Conservation (phyloP, 2,888 invertebrate species). For the Hydraecia micacea region DNA sequence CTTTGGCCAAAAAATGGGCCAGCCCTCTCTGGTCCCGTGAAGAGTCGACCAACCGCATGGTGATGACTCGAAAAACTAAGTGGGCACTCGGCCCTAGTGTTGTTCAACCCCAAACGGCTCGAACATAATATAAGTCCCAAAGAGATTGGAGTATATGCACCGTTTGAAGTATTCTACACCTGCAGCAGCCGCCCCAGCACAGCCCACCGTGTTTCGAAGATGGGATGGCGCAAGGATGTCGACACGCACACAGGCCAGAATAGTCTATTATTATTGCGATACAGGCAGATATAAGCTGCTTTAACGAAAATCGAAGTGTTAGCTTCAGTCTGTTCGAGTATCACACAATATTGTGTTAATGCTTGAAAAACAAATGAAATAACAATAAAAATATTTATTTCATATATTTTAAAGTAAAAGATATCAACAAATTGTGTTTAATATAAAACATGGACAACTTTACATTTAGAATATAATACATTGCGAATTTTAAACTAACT, state of each 20-base stretch:
- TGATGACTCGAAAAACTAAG: background rate
- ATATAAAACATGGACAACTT: slow-evolving; percentile 60
- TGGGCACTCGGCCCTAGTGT: background rate
- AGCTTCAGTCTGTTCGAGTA: background rate
- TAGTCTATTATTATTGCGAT: background rate
- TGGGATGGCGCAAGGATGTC: background rate
- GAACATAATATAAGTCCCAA: background rate
- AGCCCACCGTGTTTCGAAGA: background rate
- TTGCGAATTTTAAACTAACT: slow-evolving; percentile 43
- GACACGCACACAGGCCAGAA: background rate
- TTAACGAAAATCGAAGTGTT: background rate
- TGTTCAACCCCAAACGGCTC: background rate
- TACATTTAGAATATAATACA: slow-evolving; percentile 52
- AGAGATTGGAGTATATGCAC: background rate
- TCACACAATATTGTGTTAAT: background rate
- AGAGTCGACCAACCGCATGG: background rate
- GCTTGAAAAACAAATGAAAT: slow-evolving; percentile 15
- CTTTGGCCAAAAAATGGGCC: background rate
- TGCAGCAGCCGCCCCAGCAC: background rate
- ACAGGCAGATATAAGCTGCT: background rate
- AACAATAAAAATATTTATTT: slow-evolving; percentile 49
- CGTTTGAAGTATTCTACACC: background rate
- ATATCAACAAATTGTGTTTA: slow-evolving; percentile 58
- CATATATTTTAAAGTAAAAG: slow-evolving; percentile 58
- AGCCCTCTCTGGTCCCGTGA: background rate